phyloP scores from a whole-genome alignment of 2,113 vertebrate genomes.

The Vombatus ursinus region DNA sequence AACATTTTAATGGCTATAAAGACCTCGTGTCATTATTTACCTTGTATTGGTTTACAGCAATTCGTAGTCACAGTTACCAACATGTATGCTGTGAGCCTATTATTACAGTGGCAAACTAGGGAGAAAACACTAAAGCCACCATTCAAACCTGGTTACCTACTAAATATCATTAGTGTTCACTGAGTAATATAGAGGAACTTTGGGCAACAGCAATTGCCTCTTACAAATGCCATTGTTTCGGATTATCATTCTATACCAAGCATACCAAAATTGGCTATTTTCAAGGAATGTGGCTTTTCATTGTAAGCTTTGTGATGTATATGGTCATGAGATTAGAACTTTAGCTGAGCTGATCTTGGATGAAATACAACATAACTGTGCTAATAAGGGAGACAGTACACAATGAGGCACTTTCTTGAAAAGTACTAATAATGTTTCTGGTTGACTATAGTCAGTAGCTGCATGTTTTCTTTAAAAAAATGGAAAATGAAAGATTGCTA shows the following conservation, averaged over 20 bases:
- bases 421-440: slow-evolving; percentile 45
- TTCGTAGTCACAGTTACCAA: background rate
- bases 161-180: slow-evolving; percentile 29
- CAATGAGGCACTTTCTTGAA: slow-evolving; percentile 27
- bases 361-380: slow-evolving; percentile 52
- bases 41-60: background rate
- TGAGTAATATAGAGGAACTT: slow-evolving; percentile 25
- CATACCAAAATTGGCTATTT: slow-evolving; percentile 34
- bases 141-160: slow-evolving; percentile 18
- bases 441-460: slow-evolving; percentile 36
- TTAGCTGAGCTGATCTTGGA: slow-evolving; percentile 70
- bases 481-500: slow-evolving; percentile 35
- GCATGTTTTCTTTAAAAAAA: slow-evolving; percentile 42
- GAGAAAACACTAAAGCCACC: background rate
- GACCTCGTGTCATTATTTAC: background rate
- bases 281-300: slow-evolving; percentile 21
- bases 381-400: background rate
- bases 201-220: slow-evolving; percentile 37
- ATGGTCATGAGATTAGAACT: slow-evolving; percentile 61
- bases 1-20: background rate
- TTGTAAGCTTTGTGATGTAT: slow-evolving; percentile 49
- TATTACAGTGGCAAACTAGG: slow-evolving; percentile 35
- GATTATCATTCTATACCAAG: slow-evolving; percentile 43
- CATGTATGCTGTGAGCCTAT: slow-evolving; percentile 8
- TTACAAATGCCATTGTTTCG: slow-evolving; percentile 33